These are phyloP conservation scores for Sparus aurata DNA, from an alignment of 2,797 vertebrate species.

Conservation along the genomic window DNA sequence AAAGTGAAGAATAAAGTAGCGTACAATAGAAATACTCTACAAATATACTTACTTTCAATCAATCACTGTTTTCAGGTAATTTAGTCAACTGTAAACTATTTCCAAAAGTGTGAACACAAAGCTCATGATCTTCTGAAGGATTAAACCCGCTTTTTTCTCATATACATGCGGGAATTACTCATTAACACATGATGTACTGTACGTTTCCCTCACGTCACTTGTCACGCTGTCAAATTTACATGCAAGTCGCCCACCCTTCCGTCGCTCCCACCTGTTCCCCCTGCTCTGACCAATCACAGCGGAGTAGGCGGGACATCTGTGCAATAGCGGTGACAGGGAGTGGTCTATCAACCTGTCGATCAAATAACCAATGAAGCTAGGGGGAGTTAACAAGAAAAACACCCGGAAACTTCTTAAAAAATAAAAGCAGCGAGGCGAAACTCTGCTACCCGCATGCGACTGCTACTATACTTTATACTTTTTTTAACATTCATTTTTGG, in stretches of 20 bases:
- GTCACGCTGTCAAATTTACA: slow-evolving; percentile 5
- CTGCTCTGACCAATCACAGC: slow-evolving; percentile 56
- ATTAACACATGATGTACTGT: slow-evolving; percentile 16
- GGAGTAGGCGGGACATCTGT: slow-evolving; percentile 36
- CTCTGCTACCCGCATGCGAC: too few relatives aligned
- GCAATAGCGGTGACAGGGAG: slow-evolving; percentile 26
- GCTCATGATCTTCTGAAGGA: background rate
- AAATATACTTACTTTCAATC: too few relatives aligned
- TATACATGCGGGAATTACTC: slow-evolving; percentile 11
- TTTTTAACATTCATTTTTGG: background rate
- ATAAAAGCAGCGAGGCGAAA: slow-evolving; percentile 1
- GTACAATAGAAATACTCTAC: background rate
- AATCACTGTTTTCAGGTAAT: too few relatives aligned
- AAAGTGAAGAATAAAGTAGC: background rate
- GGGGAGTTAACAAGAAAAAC: background rate
- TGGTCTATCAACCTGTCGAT: slow-evolving; percentile 25
- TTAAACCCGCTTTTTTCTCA: background rate
- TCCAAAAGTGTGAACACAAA: background rate
- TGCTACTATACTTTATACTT: background rate
- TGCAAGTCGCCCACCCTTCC: too few relatives aligned
- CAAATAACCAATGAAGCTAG: background rate
- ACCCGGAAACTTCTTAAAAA: background rate
- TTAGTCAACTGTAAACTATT: background rate
- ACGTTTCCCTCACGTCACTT: slow-evolving; percentile 6
- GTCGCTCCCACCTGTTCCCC: background rate